These are phyloP conservation scores for Phalacrocorax carbo DNA, from an alignment of 2,113 vertebrate genomes.

Conservation along the genomic window DNA sequence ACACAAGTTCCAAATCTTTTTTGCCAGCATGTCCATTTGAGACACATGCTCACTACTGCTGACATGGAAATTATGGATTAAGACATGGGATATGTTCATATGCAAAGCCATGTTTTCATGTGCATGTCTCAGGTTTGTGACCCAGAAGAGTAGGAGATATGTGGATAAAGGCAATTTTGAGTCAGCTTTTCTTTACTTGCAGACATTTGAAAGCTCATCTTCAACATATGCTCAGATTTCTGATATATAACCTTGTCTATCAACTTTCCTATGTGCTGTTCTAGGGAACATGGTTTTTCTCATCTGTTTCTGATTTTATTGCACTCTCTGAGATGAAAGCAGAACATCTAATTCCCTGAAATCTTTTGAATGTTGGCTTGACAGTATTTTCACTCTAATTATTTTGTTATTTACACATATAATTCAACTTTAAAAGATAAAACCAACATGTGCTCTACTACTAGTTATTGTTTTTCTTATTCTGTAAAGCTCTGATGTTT, in stretches of 20 bases:
- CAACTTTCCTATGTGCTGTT: background rate
- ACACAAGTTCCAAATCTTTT: background rate
- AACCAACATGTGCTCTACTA: background rate
- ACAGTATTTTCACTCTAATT: background rate
- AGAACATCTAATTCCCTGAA: background rate
- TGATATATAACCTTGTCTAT: background rate
- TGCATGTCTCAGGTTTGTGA: background rate
- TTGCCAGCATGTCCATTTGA: background rate
- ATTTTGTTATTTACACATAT: background rate
- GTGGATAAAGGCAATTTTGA: background rate
- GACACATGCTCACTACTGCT: background rate
- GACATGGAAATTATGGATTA: background rate
- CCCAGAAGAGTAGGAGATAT: background rate
- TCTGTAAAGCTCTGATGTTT: background rate
- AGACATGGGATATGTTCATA: background rate
- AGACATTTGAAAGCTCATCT: background rate
- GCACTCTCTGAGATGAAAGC: background rate
- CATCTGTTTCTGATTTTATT: conserved; percentile 43
- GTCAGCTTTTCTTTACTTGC: background rate
- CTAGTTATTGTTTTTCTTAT: background rate
- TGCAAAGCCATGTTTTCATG: background rate
- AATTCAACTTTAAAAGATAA: background rate
- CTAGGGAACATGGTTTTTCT: background rate
- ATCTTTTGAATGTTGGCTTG: background rate
- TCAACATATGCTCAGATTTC: background rate